phyloP scores from a whole-genome alignment of 2,888 invertebrate genomes.

The Mystacides longicornis region DNA sequence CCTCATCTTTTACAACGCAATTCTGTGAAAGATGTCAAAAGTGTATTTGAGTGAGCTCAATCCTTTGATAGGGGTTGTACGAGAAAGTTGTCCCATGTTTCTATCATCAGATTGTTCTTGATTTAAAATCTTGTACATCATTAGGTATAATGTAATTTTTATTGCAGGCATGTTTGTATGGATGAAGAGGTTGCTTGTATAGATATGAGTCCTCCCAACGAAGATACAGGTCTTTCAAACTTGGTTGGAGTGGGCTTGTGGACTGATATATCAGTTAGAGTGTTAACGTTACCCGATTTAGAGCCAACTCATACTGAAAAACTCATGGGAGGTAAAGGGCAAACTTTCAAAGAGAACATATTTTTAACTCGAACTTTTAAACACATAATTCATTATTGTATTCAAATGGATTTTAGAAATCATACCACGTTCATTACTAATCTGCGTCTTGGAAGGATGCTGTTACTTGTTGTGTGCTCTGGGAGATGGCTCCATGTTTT shows the following conservation, averaged over 20 bases:
- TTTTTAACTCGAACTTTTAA: no score
- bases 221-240: slow-evolving; percentile 54
- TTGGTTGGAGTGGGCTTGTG: slow-evolving; percentile 90
- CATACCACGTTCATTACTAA: slow-evolving; percentile 90
- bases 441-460: slow-evolving; percentile 89
- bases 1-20: no score
- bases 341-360: background rate
- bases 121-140: no score
- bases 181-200: slow-evolving; percentile 95
- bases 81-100: no score
- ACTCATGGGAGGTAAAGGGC: slow-evolving; percentile 65
- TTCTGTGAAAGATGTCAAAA: no score
- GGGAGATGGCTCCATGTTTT: slow-evolving; percentile 97
- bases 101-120: no score
- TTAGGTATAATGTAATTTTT: background rate
- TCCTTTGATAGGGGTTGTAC: no score
- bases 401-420: slow-evolving; percentile 66
- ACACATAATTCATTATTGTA: background rate
- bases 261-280: slow-evolving; percentile 92
- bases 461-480: slow-evolving; percentile 86
- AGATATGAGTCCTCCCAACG: slow-evolving; percentile 77
- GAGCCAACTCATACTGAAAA: slow-evolving; percentile 78
- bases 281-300: slow-evolving; percentile 75
- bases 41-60: no score
- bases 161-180: slow-evolving; percentile 57